Base-by-base conservation (phyloP, 2,113 vertebrate species). In the Mustela nigripes region DNA sequence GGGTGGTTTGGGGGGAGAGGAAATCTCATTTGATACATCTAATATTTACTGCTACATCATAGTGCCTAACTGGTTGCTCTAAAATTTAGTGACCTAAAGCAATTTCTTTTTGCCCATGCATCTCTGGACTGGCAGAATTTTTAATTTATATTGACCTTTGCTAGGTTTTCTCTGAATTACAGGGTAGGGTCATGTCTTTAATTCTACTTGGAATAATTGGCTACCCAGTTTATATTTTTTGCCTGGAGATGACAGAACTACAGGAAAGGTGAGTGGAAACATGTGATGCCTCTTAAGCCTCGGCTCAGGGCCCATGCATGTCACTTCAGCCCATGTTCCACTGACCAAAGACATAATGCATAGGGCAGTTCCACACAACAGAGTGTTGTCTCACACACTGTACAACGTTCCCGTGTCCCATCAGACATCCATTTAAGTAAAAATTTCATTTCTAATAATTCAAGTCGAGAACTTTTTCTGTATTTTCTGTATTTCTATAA, bases 191-290 rank as follows among this genome's bases (percentile, higher is more conserved):
- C 93, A 95, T 74, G 26, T 18, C 50, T 93, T 93, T 87, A 48
- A 76, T 91, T n/a, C 42, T 95, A 18, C 39, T 97, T 60, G 33
- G 28, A 76, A 87, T 73, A 82, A 73, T 12, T 45, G 63, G 53
- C 62, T 92, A 78, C 19, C 5, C 14, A 24, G 33, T 53, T 87
- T 1, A 15, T 45, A 28, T 7, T n/a, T 79, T 83, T 65, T 48
- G 14, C 12, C 1, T 33, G 9, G 60, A 92, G 5, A 74, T 7
- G 33, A 50, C 24, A 67, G n/a, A 71, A 53, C 28, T 71, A 36
- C 10, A 12, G 56, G 89, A 82, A 62, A 69, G 28, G 5, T 67
- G 11, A n/a, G 24, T 19, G 26, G 73, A 69, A 81, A 33, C 62
- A 18, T 0, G 8, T 50, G 39, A 50, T 56, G 50, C 65, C 48